A percentile compares a stretch with the other conserved stretches of the same genome.
Conservation (phyloP, 2,888 invertebrate species). For the Volucella bombylans region DNA sequence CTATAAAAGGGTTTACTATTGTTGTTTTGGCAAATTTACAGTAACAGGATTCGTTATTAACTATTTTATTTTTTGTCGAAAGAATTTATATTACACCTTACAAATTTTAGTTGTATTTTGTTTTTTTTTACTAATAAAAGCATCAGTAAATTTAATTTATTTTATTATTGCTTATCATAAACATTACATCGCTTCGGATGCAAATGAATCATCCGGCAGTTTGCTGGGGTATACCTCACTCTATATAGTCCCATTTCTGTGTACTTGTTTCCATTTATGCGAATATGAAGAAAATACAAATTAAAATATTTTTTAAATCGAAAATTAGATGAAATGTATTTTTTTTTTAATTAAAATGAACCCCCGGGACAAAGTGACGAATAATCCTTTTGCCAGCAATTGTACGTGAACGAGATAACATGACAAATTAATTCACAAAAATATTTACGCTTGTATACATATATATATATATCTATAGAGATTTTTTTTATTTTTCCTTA, state of each 20-base stretch:
- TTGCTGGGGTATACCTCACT: slow-evolving; percentile 27
- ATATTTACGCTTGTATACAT: slow-evolving; percentile 62
- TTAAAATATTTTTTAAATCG: slow-evolving; percentile 26
- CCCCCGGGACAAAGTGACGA: slow-evolving; percentile 50
- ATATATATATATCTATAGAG: slow-evolving; percentile 51
- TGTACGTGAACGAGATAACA: slow-evolving; percentile 72
- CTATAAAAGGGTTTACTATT: slow-evolving; percentile 31
- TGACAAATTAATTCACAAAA: slow-evolving; percentile 73
- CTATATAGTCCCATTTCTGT: slow-evolving; percentile 14
- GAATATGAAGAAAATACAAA: slow-evolving; percentile 65
- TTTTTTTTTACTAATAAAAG: slow-evolving; percentile 63
- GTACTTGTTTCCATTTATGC: slow-evolving; percentile 10
- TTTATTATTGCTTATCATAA: slow-evolving; percentile 81
- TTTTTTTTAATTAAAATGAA: background rate
- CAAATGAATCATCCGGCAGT: slow-evolving; percentile 58
- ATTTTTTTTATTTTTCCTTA: slow-evolving; percentile 43
- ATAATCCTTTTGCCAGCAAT: slow-evolving; percentile 64
- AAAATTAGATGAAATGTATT: background rate
- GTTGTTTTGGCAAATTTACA: slow-evolving; percentile 72
- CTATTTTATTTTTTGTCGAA: slow-evolving; percentile 41
- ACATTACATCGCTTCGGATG: slow-evolving; percentile 75
- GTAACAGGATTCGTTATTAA: slow-evolving; percentile 57
- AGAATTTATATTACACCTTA: slow-evolving; percentile 60
- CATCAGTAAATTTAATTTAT: slow-evolving; percentile 66
- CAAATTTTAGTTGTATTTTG: slow-evolving; percentile 7